Base-by-base conservation (phyloP, 1,140 invertebrate species). In the Caenorhabditis remanei region DNA sequence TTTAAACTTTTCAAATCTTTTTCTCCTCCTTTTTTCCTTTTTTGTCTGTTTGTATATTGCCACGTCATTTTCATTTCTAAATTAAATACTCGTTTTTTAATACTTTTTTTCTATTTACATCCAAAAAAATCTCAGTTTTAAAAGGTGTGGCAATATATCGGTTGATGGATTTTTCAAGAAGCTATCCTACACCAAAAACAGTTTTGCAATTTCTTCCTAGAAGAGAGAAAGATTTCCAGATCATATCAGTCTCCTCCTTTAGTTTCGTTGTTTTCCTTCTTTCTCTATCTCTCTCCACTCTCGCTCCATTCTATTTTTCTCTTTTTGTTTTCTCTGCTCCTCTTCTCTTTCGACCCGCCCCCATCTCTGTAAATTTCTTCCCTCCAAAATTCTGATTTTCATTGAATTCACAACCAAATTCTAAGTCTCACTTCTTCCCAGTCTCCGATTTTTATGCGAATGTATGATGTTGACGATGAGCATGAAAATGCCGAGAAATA, bases 121-220 rank as follows among this genome's bases (percentile, higher is more conserved):
- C 71, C 46, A 24, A 43, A 75, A 75, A 75, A 79, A 79, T 50
- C 71, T 79, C 71, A 79, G 71, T 79, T 79, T 71, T 43, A 50
- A 50, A 79, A 8, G 71, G 71, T 79, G 71, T 79, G 71, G 71
- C 71, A 79, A 79, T 79, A 50, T 50, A 79, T 79, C 71, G 71
- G 71, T 43, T 79, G 9, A 40, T 14, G 14, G 58, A n/a, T 5
- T 11, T 32, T 13, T 61, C 19, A n/a, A n/a, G 19, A n/a, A 61
- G 14, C 32, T 40, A 8, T 40, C 32, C 32, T 67, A 67, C 67
- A 48, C 43, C 67, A 16, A 48, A n/a, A 75, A 48, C 67, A 75
- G 43, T 46, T 19, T n/a, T 46, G 16, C 32, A 19, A 16, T 75
- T 75, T 75, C 43, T n/a, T n/a, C n/a, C 19, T n/a, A 8, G 16